Conservation (phyloP, 2,113 vertebrate species). For the Rousettus leschenaultii region DNA sequence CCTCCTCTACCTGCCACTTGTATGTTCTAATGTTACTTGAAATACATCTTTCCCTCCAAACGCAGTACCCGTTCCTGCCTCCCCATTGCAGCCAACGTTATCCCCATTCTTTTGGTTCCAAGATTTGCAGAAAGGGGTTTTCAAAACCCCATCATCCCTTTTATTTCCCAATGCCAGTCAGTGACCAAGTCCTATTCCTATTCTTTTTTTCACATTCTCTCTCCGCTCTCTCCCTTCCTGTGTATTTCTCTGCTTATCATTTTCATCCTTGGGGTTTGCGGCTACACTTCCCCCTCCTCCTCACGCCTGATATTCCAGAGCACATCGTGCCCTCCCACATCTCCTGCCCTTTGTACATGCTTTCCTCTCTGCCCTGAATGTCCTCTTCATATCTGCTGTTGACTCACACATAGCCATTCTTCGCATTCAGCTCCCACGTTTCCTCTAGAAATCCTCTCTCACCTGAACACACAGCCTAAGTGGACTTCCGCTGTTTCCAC, state of each 20-base stretch:
- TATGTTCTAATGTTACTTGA: neutral
- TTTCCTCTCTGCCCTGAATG: neutral
- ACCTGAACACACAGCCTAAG: neutral
- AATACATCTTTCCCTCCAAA: neutral
- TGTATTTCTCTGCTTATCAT: neutral
- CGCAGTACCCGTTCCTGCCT: neutral
- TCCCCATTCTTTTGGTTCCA: neutral
- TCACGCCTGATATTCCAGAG: neutral
- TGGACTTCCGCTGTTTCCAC: neutral
- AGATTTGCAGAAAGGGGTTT: neutral
- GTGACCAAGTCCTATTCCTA: neutral
- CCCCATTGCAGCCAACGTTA: neutral
- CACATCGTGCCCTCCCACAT: accelerated
- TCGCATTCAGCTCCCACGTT: neutral
- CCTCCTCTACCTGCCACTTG: neutral
- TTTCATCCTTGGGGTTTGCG: neutral
- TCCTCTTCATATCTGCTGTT: neutral
- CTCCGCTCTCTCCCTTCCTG: neutral
- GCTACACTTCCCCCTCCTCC: neutral
- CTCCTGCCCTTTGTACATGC: neutral
- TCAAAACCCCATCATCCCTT: neutral
- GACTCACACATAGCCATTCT: accelerated
- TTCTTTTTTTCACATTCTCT: neutral
- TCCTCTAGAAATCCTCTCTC: neutral
- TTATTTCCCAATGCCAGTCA: neutral